These are phyloP conservation scores for Operophtera brumata DNA, from an alignment of 2,888 invertebrate genomes.

Conservation along the genomic window DNA sequence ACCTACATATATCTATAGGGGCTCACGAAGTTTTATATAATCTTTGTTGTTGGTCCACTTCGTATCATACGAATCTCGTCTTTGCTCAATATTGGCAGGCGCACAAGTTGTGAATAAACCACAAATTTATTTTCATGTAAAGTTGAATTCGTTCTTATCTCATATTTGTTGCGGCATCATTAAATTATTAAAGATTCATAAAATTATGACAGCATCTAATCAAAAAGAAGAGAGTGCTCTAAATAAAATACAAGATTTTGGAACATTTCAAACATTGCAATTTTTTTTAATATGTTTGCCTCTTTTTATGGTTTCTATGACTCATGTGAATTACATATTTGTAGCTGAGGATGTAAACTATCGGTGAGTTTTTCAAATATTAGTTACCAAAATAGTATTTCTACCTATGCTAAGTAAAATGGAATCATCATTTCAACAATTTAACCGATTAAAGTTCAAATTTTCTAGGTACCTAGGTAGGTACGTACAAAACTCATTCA, in stretches of 20 bases:
- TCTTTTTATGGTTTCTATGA: slow-evolving; percentile 59
- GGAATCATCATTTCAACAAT: too few relatives aligned
- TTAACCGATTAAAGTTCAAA: too few relatives aligned
- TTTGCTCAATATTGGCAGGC: not conserved
- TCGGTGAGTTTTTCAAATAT: slow-evolving; percentile 43
- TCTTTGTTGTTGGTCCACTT: slow-evolving; percentile 4
- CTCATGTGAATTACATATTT: slow-evolving; percentile 66
- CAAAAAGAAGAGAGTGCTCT: slow-evolving; percentile 32
- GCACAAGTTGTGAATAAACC: not conserved
- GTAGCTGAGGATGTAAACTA: slow-evolving; percentile 60
- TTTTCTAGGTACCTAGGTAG: too few relatives aligned
- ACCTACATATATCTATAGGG: not conserved
- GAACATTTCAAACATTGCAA: slow-evolving; percentile 57
- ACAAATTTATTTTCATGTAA: too few relatives aligned
- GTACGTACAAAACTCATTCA: too few relatives aligned
- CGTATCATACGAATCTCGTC: slow-evolving; percentile 21
- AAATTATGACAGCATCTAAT: not conserved
- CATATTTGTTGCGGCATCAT: too few relatives aligned
- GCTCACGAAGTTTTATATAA: not conserved
- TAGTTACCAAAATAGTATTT: too few relatives aligned
- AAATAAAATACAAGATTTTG: slow-evolving; percentile 48
- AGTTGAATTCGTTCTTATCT: too few relatives aligned
- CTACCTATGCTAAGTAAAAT: too few relatives aligned
- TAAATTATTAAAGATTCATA: too few relatives aligned
- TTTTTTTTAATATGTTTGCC: slow-evolving; percentile 59